phyloP scores from a whole-genome alignment of 2,888 invertebrate species.

The Agrotis clavis region DNA sequence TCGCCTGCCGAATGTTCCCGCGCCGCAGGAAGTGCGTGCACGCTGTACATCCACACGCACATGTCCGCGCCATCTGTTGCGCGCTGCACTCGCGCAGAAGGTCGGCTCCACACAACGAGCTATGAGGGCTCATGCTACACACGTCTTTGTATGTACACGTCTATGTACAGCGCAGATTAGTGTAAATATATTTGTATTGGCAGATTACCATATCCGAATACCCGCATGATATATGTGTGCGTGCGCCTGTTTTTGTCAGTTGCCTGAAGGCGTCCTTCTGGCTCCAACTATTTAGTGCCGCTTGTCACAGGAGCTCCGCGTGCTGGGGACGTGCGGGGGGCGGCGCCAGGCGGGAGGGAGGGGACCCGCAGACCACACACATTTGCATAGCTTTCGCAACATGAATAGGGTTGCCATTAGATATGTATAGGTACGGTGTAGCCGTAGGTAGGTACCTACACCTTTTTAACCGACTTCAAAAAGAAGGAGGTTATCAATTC shows the following conservation, averaged over 20 bases:
- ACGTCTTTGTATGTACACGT: neutral
- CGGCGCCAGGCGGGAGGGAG: no score
- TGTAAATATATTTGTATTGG: neutral
- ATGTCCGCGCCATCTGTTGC: constrained; percentile 32
- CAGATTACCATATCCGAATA: neutral
- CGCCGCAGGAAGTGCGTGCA: constrained; percentile 43
- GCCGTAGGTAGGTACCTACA: neutral
- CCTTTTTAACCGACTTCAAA: no score
- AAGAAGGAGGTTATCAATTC: no score
- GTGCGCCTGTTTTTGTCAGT: neutral
- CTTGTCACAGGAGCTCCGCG: constrained; percentile 14
- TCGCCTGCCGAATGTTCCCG: constrained; percentile 39
- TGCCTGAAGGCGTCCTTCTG: constrained; percentile 3
- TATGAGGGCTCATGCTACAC: neutral
- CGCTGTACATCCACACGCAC: neutral
- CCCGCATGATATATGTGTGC: no score
- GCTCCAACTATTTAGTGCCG: neutral
- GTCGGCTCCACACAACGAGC: neutral
- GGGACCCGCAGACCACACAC: constrained; percentile 39
- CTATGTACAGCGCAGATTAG: neutral
- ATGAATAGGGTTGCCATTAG: constrained; percentile 16
- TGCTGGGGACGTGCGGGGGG: neutral
- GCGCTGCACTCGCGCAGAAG: neutral
- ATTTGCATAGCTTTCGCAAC: constrained; percentile 35
- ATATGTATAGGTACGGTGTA: neutral